phyloP scores from a whole-genome alignment of 1,140 invertebrate species.

The Homalodisca vitripennis region DNA sequence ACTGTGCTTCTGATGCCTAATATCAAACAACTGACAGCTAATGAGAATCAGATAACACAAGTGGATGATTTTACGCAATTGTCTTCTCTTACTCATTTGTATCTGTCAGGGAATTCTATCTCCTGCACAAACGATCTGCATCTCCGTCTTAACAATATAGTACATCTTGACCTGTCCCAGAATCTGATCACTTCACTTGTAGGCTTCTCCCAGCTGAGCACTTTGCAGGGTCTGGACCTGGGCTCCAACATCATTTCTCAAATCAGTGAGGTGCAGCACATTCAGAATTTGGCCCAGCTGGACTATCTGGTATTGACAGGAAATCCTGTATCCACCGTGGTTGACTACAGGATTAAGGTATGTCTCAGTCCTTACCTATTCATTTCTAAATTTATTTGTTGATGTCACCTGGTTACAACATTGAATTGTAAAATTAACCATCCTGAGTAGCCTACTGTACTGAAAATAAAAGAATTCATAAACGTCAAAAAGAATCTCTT shows the following conservation, averaged over 20 bases:
- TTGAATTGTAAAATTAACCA: too few species aligned
- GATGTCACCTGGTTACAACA: too few species aligned
- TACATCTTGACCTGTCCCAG: conserved; percentile 80
- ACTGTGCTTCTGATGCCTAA: conserved; percentile 77
- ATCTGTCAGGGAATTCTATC: conserved; percentile 76
- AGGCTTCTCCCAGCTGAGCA: conserved; percentile 81
- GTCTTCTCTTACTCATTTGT: conserved; percentile 70
- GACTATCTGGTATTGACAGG: conserved; percentile 82
- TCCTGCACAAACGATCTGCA: conserved; percentile 71
- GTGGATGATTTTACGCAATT: conserved; percentile 78
- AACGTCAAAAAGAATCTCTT: too few species aligned
- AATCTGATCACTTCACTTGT: conserved; percentile 76
- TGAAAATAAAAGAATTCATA: too few species aligned
- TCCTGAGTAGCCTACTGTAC: too few species aligned
- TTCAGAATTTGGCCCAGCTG: conserved; percentile 80
- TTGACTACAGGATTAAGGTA: conserved; percentile 92
- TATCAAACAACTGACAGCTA: conserved; percentile 68
- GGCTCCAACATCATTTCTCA: conserved; percentile 81
- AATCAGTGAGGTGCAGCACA: conserved; percentile 76
- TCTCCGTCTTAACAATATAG: conserved; percentile 84
- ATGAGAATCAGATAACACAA: conserved; percentile 71
- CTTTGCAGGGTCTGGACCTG: conserved; percentile 80
- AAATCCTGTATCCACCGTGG: conserved; percentile 82
- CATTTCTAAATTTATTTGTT: too few species aligned
- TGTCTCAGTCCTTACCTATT: too few species aligned